phyloP scores from a whole-genome alignment of 2,888 invertebrate species.

The Lepeophtheirus nordmannii region DNA sequence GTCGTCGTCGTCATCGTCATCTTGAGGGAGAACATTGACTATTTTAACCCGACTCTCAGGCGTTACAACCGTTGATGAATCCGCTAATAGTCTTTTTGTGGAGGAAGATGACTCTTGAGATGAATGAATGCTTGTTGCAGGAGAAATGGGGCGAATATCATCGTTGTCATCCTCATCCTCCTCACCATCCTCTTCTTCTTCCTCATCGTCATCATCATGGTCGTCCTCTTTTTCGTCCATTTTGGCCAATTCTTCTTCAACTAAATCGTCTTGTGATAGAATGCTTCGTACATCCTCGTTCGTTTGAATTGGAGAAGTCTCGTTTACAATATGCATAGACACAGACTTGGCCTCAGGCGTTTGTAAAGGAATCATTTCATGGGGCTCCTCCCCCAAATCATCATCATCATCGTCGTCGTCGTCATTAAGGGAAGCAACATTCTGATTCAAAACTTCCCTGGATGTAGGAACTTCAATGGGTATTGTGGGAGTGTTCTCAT shows the following conservation, averaged over 20 bases:
- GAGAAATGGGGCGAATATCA: not conserved
- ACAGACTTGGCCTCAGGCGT: not conserved
- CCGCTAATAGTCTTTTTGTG: not conserved
- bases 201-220: not conserved
- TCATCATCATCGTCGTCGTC: not conserved
- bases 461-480: not conserved
- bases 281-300: not conserved
- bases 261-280: constrained; percentile 12
- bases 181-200: constrained; percentile 10
- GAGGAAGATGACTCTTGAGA: constrained; percentile 8
- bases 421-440: too few relatives aligned
- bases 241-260: constrained; percentile 22
- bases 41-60: not conserved
- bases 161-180: constrained; percentile 6
- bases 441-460: too few relatives aligned
- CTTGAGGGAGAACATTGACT: not conserved
- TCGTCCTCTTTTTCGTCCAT: constrained; percentile 16
- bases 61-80: not conserved
- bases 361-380: constrained; percentile 2
- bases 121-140: not conserved
- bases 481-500: not conserved
- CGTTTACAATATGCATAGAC: not conserved
- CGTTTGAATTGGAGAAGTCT: not conserved
- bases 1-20: not conserved
- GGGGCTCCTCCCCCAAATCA: not conserved